phyloP scores from a whole-genome alignment of 2,888 invertebrate genomes.

The Antheraea yamamai region DNA sequence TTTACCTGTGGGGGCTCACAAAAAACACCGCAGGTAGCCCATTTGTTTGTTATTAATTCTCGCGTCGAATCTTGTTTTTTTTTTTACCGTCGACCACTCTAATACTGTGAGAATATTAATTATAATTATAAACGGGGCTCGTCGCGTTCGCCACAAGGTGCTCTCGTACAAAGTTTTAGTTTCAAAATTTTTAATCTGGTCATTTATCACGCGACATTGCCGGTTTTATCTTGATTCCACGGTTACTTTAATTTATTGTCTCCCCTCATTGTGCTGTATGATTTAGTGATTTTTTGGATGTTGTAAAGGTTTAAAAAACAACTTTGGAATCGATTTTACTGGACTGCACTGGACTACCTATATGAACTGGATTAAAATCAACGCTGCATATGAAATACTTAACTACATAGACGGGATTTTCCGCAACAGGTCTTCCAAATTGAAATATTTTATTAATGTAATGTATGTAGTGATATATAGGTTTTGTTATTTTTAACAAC shows the following conservation, averaged over 20 bases:
- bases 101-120: slow-evolving; percentile 82
- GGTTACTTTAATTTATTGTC: slow-evolving; percentile 55
- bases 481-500: background rate
- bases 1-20: slow-evolving; percentile 78
- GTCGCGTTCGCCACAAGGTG: slow-evolving; percentile 72
- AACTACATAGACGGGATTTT: background rate
- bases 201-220: slow-evolving; percentile 81
- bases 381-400: background rate
- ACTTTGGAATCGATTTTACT: background rate
- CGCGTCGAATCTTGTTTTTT: slow-evolving; percentile 77
- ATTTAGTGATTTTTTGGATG: slow-evolving; percentile 13
- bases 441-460: too few relatives aligned
- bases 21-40: slow-evolving; percentile 81
- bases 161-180: slow-evolving; percentile 66
- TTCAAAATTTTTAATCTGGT: slow-evolving; percentile 77
- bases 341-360: background rate
- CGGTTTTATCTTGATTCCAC: slow-evolving; percentile 71
- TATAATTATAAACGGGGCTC: slow-evolving; percentile 80
- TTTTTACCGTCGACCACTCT: slow-evolving; percentile 75
- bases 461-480: too few relatives aligned
- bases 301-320: slow-evolving; percentile 1
- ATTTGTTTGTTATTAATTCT: slow-evolving; percentile 83
- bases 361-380: background rate
- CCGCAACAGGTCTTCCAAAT: background rate
- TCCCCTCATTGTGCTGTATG: slow-evolving; percentile 34